Base-by-base conservation (phyloP, 1,140 invertebrate genomes). In the Neotoxoptera formosana region DNA sequence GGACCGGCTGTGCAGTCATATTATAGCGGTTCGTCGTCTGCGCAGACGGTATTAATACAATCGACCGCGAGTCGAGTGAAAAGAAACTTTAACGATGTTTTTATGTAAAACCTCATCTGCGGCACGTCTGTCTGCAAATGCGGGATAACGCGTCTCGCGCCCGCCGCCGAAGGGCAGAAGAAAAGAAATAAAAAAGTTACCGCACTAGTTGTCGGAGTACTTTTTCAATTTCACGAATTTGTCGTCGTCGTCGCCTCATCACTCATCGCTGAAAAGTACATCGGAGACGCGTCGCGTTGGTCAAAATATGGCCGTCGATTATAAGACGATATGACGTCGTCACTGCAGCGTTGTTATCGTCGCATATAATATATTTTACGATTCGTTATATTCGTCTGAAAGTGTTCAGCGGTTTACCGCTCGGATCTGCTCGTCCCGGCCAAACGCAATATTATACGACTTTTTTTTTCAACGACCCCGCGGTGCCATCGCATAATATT, bases 31-130 rank as follows among this genome's bases (percentile, higher is more conserved):
- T 34, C 2, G 83, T 41, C 30, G 36, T 84, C 84, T 87, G 41
- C 23, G 30, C 14, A 11, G 45, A 53, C 48, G 48, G 48, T 51
- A 47, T 47, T 86, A 47, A 86, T n/a, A n/a, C 23, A 7, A 87
- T n/a, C 6, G 84, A 47, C 25, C 14, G 84, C 25, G 30, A 48
- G 7, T 25, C 41, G 34, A 90, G 56, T 7, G 21, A 23, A 34
- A 25, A 34, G n/a, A n/a, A 47, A 90, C 88, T 90, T 90, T 90
- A 90, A 90, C 25, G 88, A n/a, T 7, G 21, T 90, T 90, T 90
- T 90, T 90, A 90, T 90, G 88, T 90, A 90, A 90, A 90, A 56
- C 88, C n/a, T n/a, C n/a, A n/a, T n/a, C n/a, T n/a, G 41, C 41
- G 1, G n/a, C 21, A 25, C 45, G 45, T 25, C 14, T 48, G 45